phyloP scores from a whole-genome alignment of 2,888 invertebrate species.

The Drosophila eohydei region DNA sequence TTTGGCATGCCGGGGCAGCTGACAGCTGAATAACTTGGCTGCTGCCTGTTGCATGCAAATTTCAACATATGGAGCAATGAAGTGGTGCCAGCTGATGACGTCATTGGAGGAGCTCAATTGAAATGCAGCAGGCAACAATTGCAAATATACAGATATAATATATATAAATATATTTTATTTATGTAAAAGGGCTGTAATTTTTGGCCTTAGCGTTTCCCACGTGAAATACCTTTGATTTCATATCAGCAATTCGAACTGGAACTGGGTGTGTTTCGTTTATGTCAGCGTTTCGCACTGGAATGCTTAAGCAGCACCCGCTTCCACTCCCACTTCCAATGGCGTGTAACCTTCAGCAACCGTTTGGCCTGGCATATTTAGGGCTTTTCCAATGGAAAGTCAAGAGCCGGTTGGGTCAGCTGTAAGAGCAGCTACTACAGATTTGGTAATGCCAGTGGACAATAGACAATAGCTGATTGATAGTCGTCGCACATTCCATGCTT shows the following conservation, averaged over 20 bases:
- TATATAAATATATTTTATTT: not conserved
- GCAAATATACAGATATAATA: not conserved
- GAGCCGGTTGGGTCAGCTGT: slow-evolving; percentile 64
- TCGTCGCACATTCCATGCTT: slow-evolving; percentile 77
- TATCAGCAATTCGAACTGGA: slow-evolving; percentile 34
- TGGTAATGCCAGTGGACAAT: slow-evolving; percentile 72
- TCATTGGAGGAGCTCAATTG: slow-evolving; percentile 55
- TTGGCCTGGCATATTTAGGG: slow-evolving; percentile 38
- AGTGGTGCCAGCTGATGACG: slow-evolving; percentile 49
- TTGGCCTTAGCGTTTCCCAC: slow-evolving; percentile 51
- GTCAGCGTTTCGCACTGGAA: slow-evolving; percentile 54
- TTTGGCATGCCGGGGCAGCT: slow-evolving; percentile 48
- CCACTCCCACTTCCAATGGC: slow-evolving; percentile 23
- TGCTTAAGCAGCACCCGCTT: slow-evolving; percentile 50
- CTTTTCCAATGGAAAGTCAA: slow-evolving; percentile 77
- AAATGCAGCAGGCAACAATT: slow-evolving; percentile 56
- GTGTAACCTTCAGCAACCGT: slow-evolving; percentile 60
- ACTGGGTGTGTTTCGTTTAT: slow-evolving; percentile 53
- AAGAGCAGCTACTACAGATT: slow-evolving; percentile 48
- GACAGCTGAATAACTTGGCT: slow-evolving; percentile 18
- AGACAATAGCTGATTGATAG: slow-evolving; percentile 76
- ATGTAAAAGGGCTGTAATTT: slow-evolving; percentile 48
- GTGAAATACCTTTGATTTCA: slow-evolving; percentile 49
- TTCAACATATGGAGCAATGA: slow-evolving; percentile 67
- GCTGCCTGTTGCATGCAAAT: slow-evolving; percentile 64